Conservation (phyloP, 1,140 invertebrate genomes). For the Anastrepha obliqua region DNA sequence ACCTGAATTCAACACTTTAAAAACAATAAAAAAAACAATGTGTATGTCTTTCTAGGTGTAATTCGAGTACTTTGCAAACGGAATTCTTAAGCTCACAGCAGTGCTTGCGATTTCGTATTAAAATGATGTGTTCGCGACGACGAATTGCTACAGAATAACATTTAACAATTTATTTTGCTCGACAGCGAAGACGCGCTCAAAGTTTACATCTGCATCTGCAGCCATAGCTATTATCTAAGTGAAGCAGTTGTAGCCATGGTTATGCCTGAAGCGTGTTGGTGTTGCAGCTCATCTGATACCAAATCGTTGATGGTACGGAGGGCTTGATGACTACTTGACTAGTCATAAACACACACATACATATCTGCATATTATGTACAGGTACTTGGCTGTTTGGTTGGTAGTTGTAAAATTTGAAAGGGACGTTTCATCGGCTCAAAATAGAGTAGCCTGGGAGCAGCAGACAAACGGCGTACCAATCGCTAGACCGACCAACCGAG, state of each 20-base stretch:
- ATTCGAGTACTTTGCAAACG: background rate
- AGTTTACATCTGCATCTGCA: conserved; percentile 16
- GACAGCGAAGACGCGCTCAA: conserved; percentile 2
- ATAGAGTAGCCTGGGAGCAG: background rate
- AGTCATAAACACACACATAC: background rate
- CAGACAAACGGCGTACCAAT: background rate
- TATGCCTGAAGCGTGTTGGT: background rate
- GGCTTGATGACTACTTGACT: background rate
- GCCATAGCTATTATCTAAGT: background rate
- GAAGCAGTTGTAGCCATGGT: background rate
- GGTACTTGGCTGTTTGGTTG: background rate
- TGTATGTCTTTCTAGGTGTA: too few relatives aligned
- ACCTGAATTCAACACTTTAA: too few relatives aligned
- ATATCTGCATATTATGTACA: too few relatives aligned
- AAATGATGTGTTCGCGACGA: conserved; percentile 45
- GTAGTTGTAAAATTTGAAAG: conserved; percentile 12
- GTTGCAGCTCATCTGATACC: conserved; percentile 5
- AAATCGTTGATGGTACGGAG: background rate
- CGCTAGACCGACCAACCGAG: background rate
- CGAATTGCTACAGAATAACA: background rate
- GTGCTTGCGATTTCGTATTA: background rate
- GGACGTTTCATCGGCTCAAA: background rate
- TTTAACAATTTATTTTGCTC: conserved; percentile 22
- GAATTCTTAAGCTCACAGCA: background rate
- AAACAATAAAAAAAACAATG: too few relatives aligned